Evolutionary conservation across 2,113 vertebrate genomes (phyloP), one percentile per base, ranked within the genome.

Genomic region (Neolamprologus cancellatus): DNA sequence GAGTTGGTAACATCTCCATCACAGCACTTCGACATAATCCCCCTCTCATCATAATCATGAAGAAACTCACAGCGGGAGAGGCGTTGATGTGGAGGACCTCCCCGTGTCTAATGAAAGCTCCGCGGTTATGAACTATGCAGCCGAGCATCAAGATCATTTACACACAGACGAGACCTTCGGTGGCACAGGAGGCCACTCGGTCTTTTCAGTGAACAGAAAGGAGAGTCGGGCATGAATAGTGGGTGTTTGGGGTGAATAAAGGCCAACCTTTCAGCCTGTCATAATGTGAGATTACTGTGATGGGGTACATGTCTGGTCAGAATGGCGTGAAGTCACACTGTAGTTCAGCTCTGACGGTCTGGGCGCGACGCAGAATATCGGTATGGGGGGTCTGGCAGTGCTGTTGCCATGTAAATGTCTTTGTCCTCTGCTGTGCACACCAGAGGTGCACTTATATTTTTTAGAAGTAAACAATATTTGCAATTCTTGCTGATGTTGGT

Each of bases 231-330:
- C 87, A 91, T 94, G 93, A 95, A 94, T 93, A 84, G 88, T 81
- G 83, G 81, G 91, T 86, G 86, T 92, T 92, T 79, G 89, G 92
- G 93, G 91, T 88, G 89, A 92, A 91, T 85, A 85, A 94, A 92
- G 85, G 91, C 88, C 91, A 89, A 89, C 84, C 85, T 92, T 94
- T 94, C 84, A 95, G 91, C 79, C 79, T 91, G 94, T 93, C 92
- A 94, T 93, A 92, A 94, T 93, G 93, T 86, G 90, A 90, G 87
- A 93, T 88, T 88, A 91, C 92, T 88, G 85, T 91, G 91, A 93
- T 85, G 28, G 88, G 88, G 85, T 88, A 93, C 91, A 94, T 91
- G 91, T 92, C 89, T 92, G 89, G 89, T 90, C 92, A 91, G 87
- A 87, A 87, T 88, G 91, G 89, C 32, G 79, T 86, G 76, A 88